Percentiles rank a stretch among this genome's conserved stretches.
Evolutionary conservation across 2,113 vertebrate species (phyloP).

Genomic region (Ahaetulla prasina): DNA sequence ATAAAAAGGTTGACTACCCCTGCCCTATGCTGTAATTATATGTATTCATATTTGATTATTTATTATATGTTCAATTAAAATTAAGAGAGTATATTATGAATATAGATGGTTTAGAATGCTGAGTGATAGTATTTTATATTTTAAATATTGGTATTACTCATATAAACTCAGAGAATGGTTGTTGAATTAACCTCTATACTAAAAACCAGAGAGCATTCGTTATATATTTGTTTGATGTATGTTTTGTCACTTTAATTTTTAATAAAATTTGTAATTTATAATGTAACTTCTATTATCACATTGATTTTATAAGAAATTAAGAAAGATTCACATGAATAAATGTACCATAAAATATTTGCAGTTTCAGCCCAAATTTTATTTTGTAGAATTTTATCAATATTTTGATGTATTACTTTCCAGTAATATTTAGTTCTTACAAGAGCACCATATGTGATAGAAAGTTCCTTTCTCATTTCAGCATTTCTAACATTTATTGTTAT

Average conservation of each 20-base stretch:
- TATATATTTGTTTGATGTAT: background rate
- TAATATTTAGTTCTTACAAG: background rate
- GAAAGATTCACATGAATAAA: background rate
- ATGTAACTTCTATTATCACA: background rate
- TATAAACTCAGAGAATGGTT: background rate
- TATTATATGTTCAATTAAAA: background rate
- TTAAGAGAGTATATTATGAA: background rate
- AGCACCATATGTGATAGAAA: background rate
- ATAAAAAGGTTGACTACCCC: too few relatives aligned
- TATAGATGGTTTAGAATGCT: background rate
- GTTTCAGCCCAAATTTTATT: background rate
- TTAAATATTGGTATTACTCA: background rate
- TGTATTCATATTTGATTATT: too few relatives aligned
- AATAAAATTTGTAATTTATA: background rate
- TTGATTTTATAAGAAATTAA: background rate
- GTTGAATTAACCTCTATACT: background rate
- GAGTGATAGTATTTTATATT: background rate
- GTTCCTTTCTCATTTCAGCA: background rate
- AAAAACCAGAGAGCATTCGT: background rate
- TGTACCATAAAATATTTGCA: background rate
- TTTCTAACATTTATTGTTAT: background rate
- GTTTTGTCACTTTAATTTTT: background rate
- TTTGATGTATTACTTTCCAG: background rate
- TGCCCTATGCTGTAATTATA: too few relatives aligned
- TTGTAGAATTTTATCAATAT: background rate